Base-by-base conservation (phyloP, 1,140 invertebrate genomes). In the Brachionus calyciflorus region DNA sequence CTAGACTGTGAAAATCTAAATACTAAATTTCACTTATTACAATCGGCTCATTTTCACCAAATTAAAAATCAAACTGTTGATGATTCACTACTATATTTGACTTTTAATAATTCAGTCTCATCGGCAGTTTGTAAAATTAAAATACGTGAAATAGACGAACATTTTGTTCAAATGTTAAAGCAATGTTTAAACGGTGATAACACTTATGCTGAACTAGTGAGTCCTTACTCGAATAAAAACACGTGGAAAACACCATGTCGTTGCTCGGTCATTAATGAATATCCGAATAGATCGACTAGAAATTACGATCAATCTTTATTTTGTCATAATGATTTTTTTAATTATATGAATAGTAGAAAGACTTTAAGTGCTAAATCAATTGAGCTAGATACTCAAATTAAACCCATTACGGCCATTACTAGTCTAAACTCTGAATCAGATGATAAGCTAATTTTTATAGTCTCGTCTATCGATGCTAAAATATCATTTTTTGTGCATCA, bases 271-370 rank as follows among this genome's bases (percentile, higher is more conserved):
- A 51, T 51, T 9, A 73, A 73, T 9, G 46, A 51, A 40, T 49
- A 33, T 55, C 17, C 30, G 17, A 21, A 40, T 51, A 19, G 33
- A n/a, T 17, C 28, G 2, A 37, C 69, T 21, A 4, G 44, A 0
- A 12, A 37, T 28, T 73, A 33, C 46, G 14, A 30, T 46, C 44
- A 21, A 37, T 40, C 28, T 12, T 14, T 73, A 5, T 55, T 73
- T 49, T 73, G 69, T 46, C 69, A 73, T 26, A 73, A 73, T 30
- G 69, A 73, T 51, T 55, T 73, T 51, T 73, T 73, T 40, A 73
- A 73, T 40, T 73, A 73, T 24, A 73, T 73, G 51, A 73, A 73
- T 41, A 73, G 69, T 24, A 28, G 69, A n/a, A 49, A 55, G 51
- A 55, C 44, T 19, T 73, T 73, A 19, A 55, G 17, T 10, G 26